Base-by-base conservation (phyloP, 2,888 invertebrate genomes). In the Gibbula magus region DNA sequence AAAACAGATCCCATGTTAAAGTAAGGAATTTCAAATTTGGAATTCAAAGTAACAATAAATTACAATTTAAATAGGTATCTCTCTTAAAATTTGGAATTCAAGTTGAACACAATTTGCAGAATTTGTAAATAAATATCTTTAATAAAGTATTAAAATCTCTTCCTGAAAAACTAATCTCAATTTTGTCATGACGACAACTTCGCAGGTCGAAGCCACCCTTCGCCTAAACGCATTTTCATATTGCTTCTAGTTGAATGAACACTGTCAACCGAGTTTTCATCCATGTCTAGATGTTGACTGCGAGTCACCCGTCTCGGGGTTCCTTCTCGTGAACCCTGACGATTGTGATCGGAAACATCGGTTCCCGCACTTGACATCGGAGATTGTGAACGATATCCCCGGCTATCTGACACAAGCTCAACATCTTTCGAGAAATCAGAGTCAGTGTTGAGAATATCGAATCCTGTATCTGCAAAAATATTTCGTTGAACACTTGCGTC, bases 331-430 rank as follows among this genome's bases (percentile, higher is more conserved):
- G 83, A 81, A 10, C 61, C 29, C 16, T 76, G 79, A 1, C 76
- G 51, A 18, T 61, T 39, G 7, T 67, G 29, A 13, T 54, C 66
- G 0, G 80, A 81, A n/a, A 76, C 80, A 8, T 77, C 80, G 20
- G 82, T 84, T 0, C 77, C 79, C 5, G 82, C 83, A 56, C 82
- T 82, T 20, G 84, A 84, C 54, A 77, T 54, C 0, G 84, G 84
- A n/a, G 84, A 84, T 45, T 83, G 83, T 20, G 83, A 83, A 18
- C 84, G 70, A 45, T 83, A 84, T 13, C 80, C 78, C 8, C 56
- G 77, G 51, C 75, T 20, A 18, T 78, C 77, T 3, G 73, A 35
- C 8, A 78, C 74, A 7, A 70, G 20, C 54, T 81, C 81, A 20
- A 75, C 39, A 51, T 74, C 51, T 35, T 74, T 74, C 16, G 51